Percentiles rank a stretch among this genome's conserved stretches.
phyloP scores from a whole-genome alignment of 2,888 invertebrate genomes.

The Molanna angustata region DNA sequence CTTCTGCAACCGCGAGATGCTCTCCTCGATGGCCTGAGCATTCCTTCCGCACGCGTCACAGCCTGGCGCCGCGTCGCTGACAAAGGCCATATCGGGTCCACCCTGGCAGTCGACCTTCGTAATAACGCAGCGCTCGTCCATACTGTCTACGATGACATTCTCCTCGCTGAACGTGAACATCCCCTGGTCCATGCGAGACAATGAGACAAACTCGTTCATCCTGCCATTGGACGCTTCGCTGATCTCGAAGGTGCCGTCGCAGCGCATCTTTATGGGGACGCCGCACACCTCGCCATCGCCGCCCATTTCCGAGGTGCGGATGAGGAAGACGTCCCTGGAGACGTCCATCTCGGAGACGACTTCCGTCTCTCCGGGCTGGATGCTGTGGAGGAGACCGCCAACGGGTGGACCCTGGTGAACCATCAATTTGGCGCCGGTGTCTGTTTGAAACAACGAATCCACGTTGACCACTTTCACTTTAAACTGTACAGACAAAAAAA shows the following conservation, averaged over 20 bases:
- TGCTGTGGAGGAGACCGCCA: too few species aligned
- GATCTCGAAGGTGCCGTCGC: conserved; percentile 24
- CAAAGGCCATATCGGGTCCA: background rate
- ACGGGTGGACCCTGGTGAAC: too few species aligned
- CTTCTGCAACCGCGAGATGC: conserved; percentile 40
- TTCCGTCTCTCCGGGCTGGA: background rate
- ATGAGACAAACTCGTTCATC: too few species aligned
- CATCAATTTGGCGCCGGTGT: too few species aligned
- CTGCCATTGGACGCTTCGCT: conserved; percentile 8
- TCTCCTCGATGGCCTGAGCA: conserved; percentile 35
- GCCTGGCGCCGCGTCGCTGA: background rate
- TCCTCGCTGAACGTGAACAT: conserved; percentile 24
- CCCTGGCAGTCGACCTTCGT: background rate
- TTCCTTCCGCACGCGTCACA: conserved; percentile 20
- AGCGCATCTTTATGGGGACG: conserved; percentile 37
- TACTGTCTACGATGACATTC: conserved; percentile 35
- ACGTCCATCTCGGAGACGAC: conserved; percentile 13
- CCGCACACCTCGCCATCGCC: conserved; percentile 10
- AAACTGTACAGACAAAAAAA: too few species aligned
- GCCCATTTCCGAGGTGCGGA: too few species aligned
- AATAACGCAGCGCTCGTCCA: conserved; percentile 6
- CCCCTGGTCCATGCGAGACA: too few species aligned
- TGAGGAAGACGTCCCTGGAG: conserved; percentile 16
- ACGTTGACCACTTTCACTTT: conserved; percentile 20
- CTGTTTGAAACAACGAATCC: conserved; percentile 10